These are phyloP conservation scores for Mesorhabditis sp. DNA, from an alignment of 2,888 invertebrate species.

Conservation along the genomic window DNA sequence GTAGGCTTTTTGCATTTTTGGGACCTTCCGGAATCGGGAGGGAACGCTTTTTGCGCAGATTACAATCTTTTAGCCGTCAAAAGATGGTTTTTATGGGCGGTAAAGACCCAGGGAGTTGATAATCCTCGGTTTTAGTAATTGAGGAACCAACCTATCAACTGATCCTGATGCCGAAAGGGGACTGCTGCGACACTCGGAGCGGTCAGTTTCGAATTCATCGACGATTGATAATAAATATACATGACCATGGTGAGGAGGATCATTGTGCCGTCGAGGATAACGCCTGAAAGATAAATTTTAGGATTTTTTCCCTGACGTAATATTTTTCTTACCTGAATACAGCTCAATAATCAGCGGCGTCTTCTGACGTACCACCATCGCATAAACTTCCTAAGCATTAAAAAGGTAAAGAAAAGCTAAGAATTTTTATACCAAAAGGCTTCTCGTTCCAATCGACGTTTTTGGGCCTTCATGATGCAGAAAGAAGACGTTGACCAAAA, in stretches of 20 bases:
- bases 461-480: not conserved
- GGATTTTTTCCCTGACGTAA: too few species aligned
- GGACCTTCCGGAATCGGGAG: too few species aligned
- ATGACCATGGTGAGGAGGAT: slow-evolving; percentile 31
- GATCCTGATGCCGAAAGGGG: slow-evolving; percentile 33
- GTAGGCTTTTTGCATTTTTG: too few species aligned
- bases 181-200: slow-evolving; percentile 31
- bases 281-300: not conserved
- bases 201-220: slow-evolving; percentile 40
- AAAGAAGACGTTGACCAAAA: slow-evolving; percentile 1
- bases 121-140: too few species aligned
- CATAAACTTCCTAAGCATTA: not conserved
- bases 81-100: too few species aligned
- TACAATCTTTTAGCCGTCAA: too few species aligned
- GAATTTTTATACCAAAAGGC: slow-evolving; percentile 21
- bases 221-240: slow-evolving; percentile 32
- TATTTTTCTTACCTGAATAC: too few species aligned
- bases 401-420: not conserved
- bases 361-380: slow-evolving; percentile 5
- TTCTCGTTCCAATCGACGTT: slow-evolving; percentile 15
- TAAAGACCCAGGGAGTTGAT: too few species aligned
- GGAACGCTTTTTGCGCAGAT: too few species aligned
- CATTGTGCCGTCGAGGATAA: slow-evolving; percentile 25
- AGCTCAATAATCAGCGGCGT: not conserved
- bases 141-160: slow-evolving; percentile 18